Evolutionary conservation across 53 echinoderm and acorn worm species (phyloP).

Genomic region (Temnopleurus reevesii): DNA sequence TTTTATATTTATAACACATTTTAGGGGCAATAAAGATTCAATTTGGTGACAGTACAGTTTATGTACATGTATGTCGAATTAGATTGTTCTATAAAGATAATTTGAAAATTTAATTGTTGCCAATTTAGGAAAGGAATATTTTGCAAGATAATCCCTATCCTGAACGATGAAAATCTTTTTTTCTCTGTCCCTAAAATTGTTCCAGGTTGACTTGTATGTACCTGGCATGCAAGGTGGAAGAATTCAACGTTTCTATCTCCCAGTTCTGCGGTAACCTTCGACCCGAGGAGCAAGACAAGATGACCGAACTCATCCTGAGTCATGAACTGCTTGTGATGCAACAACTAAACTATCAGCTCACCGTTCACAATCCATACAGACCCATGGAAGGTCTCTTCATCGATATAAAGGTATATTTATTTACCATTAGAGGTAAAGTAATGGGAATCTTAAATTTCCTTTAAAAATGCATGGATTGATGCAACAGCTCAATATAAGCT

Average conservation of each 20-base stretch:
- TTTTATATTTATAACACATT: too few species aligned
- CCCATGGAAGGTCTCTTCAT: conserved; percentile 97
- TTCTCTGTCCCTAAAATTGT: too few species aligned
- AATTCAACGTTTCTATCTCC: conserved; percentile 97
- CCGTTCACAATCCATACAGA: conserved; percentile 91
- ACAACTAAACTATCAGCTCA: conserved; percentile 89
- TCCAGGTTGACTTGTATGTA: conserved; percentile 94
- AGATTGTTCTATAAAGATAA: too few species aligned
- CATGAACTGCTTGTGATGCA: conserved; percentile 94
- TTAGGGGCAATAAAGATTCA: too few species aligned
- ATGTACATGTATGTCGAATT: too few species aligned
- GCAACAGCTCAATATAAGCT: conserved; percentile 86
- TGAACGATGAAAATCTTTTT: too few species aligned
- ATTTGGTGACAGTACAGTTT: too few species aligned
- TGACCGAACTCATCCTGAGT: conserved; percentile 78
- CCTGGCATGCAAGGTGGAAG: conserved; percentile 96
- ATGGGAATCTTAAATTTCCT: too few species aligned
- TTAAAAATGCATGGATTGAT: too few species aligned
- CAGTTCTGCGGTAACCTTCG: conserved; percentile 91
- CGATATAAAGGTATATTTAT: conserved; percentile 82
- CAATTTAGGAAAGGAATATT: too few species aligned
- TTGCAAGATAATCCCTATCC: too few species aligned
- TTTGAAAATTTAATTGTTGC: too few species aligned
- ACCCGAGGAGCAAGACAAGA: conserved; percentile 70
- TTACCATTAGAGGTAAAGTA: not conserved